A percentile compares a stretch with the other conserved stretches of the same genome.
These are phyloP conservation scores for Seriola dumerili DNA, from an alignment of 2,113 vertebrate species.

Conservation along the genomic window DNA sequence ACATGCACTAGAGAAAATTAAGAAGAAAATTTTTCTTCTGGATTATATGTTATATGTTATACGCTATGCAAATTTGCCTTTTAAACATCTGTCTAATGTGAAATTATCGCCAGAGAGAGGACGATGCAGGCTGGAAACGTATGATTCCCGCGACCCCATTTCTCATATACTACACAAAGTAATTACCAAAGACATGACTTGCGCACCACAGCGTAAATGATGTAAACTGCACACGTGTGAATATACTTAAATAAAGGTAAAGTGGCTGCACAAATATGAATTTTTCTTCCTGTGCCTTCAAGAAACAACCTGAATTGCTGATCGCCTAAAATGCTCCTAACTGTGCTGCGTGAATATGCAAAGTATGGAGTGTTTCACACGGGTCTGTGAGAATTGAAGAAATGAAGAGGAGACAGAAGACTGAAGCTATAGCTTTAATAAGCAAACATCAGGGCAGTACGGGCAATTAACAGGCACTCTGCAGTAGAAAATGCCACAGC, in stretches of 20 bases:
- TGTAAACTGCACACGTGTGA: neutral
- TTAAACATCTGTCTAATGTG: neutral
- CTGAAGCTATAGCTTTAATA: slow-evolving; percentile 46
- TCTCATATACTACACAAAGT: slow-evolving; percentile 41
- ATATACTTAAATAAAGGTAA: neutral
- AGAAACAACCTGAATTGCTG: slow-evolving; percentile 19
- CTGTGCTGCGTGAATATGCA: slow-evolving; percentile 11
- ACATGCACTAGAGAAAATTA: slow-evolving; percentile 45
- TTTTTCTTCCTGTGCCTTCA: slow-evolving; percentile 14
- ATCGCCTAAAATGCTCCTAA: slow-evolving; percentile 14
- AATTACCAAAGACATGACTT: slow-evolving; percentile 63
- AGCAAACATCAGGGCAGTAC: slow-evolving; percentile 32
- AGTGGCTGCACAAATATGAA: neutral
- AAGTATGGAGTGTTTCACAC: slow-evolving; percentile 26
- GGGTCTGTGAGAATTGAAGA: slow-evolving; percentile 35
- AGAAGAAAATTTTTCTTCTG: slow-evolving; percentile 9
- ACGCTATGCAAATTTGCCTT: slow-evolving; percentile 15
- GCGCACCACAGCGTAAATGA: neutral
- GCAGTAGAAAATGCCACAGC: slow-evolving; percentile 55
- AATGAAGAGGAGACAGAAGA: slow-evolving; percentile 36
- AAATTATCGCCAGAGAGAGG: neutral
- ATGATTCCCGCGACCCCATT: slow-evolving; percentile 31
- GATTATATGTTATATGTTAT: slow-evolving; percentile 13
- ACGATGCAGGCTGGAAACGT: neutral
- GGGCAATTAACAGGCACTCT: slow-evolving; percentile 56